phyloP scores from a whole-genome alignment of 2,797 vertebrate genomes.

The Thamnophis elegans region DNA sequence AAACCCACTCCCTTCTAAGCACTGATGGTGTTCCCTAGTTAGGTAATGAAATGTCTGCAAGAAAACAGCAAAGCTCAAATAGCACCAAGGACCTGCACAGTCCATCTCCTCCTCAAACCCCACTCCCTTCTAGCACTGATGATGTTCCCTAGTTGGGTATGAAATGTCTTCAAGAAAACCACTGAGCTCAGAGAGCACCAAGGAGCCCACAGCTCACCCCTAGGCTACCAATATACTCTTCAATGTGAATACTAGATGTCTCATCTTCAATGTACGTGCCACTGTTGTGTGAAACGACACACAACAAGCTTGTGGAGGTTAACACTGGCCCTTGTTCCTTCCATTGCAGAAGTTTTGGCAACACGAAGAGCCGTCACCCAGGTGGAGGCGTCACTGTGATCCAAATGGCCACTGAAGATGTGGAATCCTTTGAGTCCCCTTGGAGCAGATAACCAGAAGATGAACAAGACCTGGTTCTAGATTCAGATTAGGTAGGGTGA shows the following conservation, averaged over 20 bases:
- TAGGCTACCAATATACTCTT: not conserved
- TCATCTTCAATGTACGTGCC: not conserved
- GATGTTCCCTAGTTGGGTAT: no score
- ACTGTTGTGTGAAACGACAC: not conserved
- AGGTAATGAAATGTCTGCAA: no score
- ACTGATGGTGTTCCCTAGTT: no score
- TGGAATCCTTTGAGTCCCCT: not conserved
- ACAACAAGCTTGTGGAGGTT: not conserved
- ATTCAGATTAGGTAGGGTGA: not conserved
- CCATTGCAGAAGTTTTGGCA: slow-evolving; percentile 72
- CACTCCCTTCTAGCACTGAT: no score
- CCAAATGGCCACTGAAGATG: slow-evolving; percentile 22
- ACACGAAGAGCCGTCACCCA: slow-evolving; percentile 70
- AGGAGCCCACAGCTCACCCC: no score
- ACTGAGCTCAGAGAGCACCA: no score
- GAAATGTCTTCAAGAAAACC: no score
- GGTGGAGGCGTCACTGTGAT: slow-evolving; percentile 67
- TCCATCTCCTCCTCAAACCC: no score
- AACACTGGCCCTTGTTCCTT: not conserved
- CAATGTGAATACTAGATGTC: not conserved
- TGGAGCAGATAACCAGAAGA: not conserved
- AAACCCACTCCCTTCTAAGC: no score
- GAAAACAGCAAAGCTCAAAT: no score
- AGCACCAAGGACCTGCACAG: no score
- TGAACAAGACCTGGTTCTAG: no score